Percentiles rank a stretch among this genome's conserved stretches.
Conservation (phyloP, 1,140 invertebrate genomes). For the Drosophila triauraria region DNA sequence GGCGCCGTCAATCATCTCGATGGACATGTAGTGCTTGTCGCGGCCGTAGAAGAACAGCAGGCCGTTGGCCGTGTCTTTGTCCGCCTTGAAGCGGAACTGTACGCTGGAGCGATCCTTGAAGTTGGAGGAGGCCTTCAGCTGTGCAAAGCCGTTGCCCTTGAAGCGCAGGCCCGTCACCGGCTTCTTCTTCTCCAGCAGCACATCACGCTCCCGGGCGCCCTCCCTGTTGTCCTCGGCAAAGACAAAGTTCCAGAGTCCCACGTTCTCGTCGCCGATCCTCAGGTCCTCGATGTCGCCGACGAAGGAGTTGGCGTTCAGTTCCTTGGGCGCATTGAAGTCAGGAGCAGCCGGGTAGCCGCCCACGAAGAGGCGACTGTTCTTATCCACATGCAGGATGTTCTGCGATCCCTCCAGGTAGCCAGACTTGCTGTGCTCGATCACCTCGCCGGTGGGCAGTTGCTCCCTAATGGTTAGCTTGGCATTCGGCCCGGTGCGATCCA, state of each 20-base stretch:
- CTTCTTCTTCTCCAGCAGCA: constrained; percentile 70
- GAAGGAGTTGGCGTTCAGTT: constrained; percentile 91
- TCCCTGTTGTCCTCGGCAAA: constrained; percentile 91
- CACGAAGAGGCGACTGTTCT: constrained; percentile 95
- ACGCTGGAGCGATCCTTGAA: constrained; percentile 88
- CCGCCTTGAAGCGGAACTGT: constrained; percentile 93
- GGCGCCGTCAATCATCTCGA: constrained; percentile 93
- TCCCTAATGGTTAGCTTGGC: constrained; percentile 93
- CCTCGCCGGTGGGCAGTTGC: constrained; percentile 88
- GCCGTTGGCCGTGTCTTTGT: constrained; percentile 90
- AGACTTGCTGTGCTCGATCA: constrained; percentile 85
- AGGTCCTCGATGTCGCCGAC: constrained; percentile 96
- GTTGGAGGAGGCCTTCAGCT: constrained; percentile 87
- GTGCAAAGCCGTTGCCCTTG: constrained; percentile 93
- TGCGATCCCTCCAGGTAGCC: constrained; percentile 89
- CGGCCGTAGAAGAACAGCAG: constrained; percentile 94
- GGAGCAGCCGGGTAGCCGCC: constrained; percentile 93
- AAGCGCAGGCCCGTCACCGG: constrained; percentile 91
- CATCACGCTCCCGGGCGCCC: constrained; percentile 88
- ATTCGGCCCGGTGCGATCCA: constrained; percentile 94
- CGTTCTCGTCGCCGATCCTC: constrained; percentile 93
- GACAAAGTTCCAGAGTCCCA: constrained; percentile 98
- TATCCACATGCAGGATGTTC: constrained; percentile 95
- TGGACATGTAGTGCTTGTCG: constrained; percentile 91
- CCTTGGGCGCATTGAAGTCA: constrained; percentile 89